A percentile compares a stretch with the other conserved stretches of the same genome.
Evolutionary conservation across 2,797 vertebrate species (phyloP).

Genomic region (Lepilemur septentrionalis): DNA sequence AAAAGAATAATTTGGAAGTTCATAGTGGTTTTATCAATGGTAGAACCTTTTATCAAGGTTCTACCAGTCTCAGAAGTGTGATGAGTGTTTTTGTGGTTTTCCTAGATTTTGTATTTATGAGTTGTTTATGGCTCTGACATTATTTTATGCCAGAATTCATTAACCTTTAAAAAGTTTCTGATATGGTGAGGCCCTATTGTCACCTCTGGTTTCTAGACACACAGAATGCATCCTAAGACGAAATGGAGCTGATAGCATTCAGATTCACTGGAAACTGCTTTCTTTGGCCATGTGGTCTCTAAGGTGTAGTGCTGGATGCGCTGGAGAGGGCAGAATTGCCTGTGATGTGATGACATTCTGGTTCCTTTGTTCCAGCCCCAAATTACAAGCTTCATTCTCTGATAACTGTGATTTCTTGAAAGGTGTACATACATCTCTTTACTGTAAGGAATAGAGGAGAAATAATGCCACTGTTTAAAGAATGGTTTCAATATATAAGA

Average conservation of each 20-base stretch:
- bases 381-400: slow-evolving; percentile 86
- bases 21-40: slow-evolving; percentile 63
- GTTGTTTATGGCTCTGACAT: slow-evolving; percentile 73
- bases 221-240: slow-evolving; percentile 61
- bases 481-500: slow-evolving; percentile 43
- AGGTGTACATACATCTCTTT: slow-evolving; percentile 75
- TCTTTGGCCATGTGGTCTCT: slow-evolving; percentile 50
- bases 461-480: slow-evolving; percentile 57
- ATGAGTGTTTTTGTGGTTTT: slow-evolving; percentile 61
- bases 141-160: slow-evolving; percentile 78
- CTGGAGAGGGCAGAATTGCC: slow-evolving; percentile 9
- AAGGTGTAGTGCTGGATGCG: neutral
- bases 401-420: slow-evolving; percentile 83
- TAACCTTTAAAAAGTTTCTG: slow-evolving; percentile 80
- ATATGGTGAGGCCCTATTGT: slow-evolving; percentile 51
- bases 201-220: slow-evolving; percentile 58
- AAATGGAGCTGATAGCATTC: slow-evolving; percentile 61
- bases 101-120: slow-evolving; percentile 68
- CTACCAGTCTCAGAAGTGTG: slow-evolving; percentile 47
- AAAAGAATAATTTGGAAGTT: slow-evolving; percentile 69
- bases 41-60: neutral
- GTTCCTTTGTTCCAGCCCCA: slow-evolving; percentile 68
- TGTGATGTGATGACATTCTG: slow-evolving; percentile 54
- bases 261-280: slow-evolving; percentile 33
- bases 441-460: slow-evolving; percentile 38